Evolutionary conservation across 2,888 invertebrate genomes (phyloP), one percentile per base, ranked within the genome.

Genomic region (Rotaria socialis): DNA sequence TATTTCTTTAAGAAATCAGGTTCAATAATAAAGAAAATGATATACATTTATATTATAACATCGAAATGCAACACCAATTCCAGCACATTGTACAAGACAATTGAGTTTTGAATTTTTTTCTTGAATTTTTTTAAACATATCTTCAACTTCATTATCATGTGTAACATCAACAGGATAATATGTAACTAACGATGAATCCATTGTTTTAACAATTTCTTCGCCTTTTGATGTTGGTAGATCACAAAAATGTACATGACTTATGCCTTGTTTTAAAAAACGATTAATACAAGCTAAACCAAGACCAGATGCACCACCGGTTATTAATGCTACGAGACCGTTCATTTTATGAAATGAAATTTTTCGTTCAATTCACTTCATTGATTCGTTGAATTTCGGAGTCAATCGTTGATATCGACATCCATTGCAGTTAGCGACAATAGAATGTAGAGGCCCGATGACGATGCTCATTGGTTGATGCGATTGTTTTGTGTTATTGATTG

Each of bases 251-350:
- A 96, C 96, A 90, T 94, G 94, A 8, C 94, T 94, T 19, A 67
- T 35, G 11, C 97, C 98, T 90, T 95, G 94, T 27, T 93, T 93
- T 0, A 94, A 93, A 87, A 99, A 93, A 88, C 96, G 93, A 90
- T 96, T 95, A 0, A 94, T 97, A 3, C 96, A 95, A 7, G 96
- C 97, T 90, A 94, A 94, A 0, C 98, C 98, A 85, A 99, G 92
- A 2, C 99, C 98, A 14, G 97, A 97, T 8, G 96, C 97, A 87
- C 96, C 97, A 24, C 98, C 98, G 86, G 98, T 97, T 85, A 99
- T 96, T 88, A 99, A 93, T 35, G 89, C 58, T 41, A 85, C 85
- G 35, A 86, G 52, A 58, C 86, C 86, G 27, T 41, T 85, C 43
- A 86, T 80, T 56, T 85, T 27, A n/a, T 27, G n/a, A n/a, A 67